Evolutionary conservation across 2,113 vertebrate genomes (phyloP), one percentile per base, ranked within the genome.

Genomic region (Paedocypris sp.): DNA sequence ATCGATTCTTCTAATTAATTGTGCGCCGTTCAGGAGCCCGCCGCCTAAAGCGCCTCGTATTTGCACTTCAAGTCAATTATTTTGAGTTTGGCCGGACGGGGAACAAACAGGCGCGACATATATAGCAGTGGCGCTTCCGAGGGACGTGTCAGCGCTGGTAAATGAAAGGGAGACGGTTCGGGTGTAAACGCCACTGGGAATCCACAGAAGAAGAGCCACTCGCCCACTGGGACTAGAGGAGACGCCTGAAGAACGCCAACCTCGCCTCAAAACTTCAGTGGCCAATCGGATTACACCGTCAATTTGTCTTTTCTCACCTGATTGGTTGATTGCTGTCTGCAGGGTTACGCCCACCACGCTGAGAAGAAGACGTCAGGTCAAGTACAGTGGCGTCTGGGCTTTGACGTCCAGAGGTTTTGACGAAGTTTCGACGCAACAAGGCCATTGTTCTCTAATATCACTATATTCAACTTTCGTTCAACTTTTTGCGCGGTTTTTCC

Each of bases 1-100:
- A 94, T 89, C 87, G 93, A 92, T 93, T 91, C 89, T 88, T 94
- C 93, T 94, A 95, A 94, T 97, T 97, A 97, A 91, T 92, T 90
- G 87, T 89, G 87, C 88, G 88, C 88, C 74, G 78, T 84, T 82
- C 88, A 74, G 81, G 87, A 87, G 79, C 84, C 84, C 83, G 89
- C 87, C 89, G 87, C 85, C 83, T 87, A 92, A 92, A 88, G 85
- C 85, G 81, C 71, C 78, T 75, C 68, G 68, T 67, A 89, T 86
- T 91, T 86, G 83, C 86, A 81, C 88, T 81, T 89, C 85, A 85
- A 86, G 85, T 83, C 77, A 86, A 87, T 85, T 86, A 86, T 85
- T 85, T 83, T 75, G 71, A 82, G 80, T 85, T 84, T 75, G 75
- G 77, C 49, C 64, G 76, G 76, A 79, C 74, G 71, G 71, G 77